These are phyloP conservation scores for Coregonus clupeaformis DNA, from an alignment of 2,113 vertebrate genomes.

Conservation along the genomic window DNA sequence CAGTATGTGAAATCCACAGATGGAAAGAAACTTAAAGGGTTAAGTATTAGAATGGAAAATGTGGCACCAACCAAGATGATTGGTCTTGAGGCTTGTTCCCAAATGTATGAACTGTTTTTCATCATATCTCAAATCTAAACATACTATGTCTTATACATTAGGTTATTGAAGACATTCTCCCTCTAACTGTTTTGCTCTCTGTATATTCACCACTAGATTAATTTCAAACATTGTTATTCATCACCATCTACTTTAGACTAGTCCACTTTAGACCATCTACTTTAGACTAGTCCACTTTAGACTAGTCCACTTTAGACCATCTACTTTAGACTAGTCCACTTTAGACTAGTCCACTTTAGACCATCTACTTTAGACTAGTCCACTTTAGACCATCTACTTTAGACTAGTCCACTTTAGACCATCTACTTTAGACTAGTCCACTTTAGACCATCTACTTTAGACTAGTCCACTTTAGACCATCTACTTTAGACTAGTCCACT, in stretches of 20 bases:
- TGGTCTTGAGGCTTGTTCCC: not conserved
- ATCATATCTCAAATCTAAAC: not conserved
- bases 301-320: not conserved
- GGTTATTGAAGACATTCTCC: not conserved
- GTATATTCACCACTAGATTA: slow-evolving; percentile 22
- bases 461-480: slow-evolving; percentile 47
- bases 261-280: not conserved
- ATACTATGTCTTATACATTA: not conserved
- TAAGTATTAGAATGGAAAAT: slow-evolving; percentile 18
- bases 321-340: not conserved
- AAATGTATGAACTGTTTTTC: not conserved
- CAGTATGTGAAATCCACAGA: slow-evolving; percentile 24
- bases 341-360: slow-evolving; percentile 28
- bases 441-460: slow-evolving; percentile 31
- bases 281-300: not conserved
- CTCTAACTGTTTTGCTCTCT: too few relatives aligned
- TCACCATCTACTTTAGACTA: not conserved
- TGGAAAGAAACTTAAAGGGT: slow-evolving; percentile 22
- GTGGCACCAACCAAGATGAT: not conserved
- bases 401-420: too few relatives aligned
- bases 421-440: too few relatives aligned
- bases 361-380: slow-evolving; percentile 57
- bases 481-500: slow-evolving; percentile 59
- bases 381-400: slow-evolving; percentile 28
- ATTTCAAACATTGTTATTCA: slow-evolving; percentile 19